Evolutionary conservation across 2,113 vertebrate species (phyloP).

Genomic region (Pseudorasbora parva): DNA sequence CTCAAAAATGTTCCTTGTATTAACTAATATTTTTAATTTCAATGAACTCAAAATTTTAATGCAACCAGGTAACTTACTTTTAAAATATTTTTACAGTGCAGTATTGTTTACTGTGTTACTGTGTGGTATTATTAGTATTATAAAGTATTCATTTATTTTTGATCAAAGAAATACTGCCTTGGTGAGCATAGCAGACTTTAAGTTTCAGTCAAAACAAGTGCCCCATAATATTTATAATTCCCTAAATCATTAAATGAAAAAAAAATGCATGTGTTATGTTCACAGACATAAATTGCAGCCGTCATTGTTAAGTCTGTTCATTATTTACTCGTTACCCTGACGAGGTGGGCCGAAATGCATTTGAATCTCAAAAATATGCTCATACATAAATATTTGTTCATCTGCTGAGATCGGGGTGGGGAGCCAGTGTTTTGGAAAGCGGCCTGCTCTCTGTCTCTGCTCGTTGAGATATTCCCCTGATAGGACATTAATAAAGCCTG

Average conservation of each 20-base stretch:
- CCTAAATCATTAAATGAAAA: slow-evolving; percentile 16
- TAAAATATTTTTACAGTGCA: too few relatives aligned
- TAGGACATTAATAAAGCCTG: slow-evolving; percentile 72
- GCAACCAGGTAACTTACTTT: too few relatives aligned
- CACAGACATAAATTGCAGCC: slow-evolving; percentile 20
- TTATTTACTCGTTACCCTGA: slow-evolving; percentile 41
- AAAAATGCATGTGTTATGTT: background rate
- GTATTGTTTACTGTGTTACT: background rate
- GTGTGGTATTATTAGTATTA: too few relatives aligned
- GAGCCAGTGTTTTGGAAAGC: slow-evolving; percentile 64
- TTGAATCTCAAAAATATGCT: slow-evolving; percentile 40
- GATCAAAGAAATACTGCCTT: background rate
- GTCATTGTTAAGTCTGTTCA: slow-evolving; percentile 28
- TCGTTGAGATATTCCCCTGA: slow-evolving; percentile 65
- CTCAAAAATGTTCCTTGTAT: too few relatives aligned
- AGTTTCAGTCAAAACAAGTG: background rate
- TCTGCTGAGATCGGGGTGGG: slow-evolving; percentile 49
- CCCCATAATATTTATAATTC: background rate
- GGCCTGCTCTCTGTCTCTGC: slow-evolving; percentile 51
- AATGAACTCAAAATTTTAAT: too few relatives aligned
- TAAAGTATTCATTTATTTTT: background rate
- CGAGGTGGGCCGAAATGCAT: slow-evolving; percentile 24
- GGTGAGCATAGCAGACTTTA: background rate
- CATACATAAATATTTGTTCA: slow-evolving; percentile 67
- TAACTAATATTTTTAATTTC: too few relatives aligned